Base-by-base conservation (phyloP, 2,888 invertebrate genomes). In the Ceraclea dissimilis region DNA sequence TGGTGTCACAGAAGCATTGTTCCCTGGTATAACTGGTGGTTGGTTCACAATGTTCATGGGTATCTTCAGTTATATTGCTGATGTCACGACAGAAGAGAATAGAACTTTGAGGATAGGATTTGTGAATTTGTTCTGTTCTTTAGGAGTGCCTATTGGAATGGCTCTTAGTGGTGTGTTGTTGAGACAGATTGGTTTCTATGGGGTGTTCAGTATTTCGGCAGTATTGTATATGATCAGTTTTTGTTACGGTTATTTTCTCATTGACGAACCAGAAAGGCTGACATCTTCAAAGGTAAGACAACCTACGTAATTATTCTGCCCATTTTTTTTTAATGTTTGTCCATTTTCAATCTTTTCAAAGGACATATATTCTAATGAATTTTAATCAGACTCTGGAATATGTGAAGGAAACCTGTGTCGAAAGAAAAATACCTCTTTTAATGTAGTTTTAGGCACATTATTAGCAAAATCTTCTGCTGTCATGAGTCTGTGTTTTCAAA, bases 1-100 rank as follows among this genome's bases (percentile, higher is more conserved):
- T 16, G 90, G 88, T 0, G 79, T 90, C 4, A 84, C 88, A 1
- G 90, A 90, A 70, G 88, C 88, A 1, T 78, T 90, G 62, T 90
- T 90, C 70, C 90, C 90, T 2, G 89, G 89, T 0, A 67, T 90
- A 6, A 88, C 89, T 1, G 88, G 90, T 10, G 90, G 90, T 8
- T 90, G 90, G 90, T 89, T 90, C 68, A 90, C 90, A 26, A 90
- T 90, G 90, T 85, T 91, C 65, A 90, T 91, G 90, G 90, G 90
- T 18, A 85, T 92, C 62, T 89, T 93, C 72, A 90, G 90, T 72
- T 93, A 93, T 68, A 86, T 94, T 58, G 90, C 86, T 1, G 92
- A 93, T 67, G 86, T 92, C 16, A 91, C 93, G 2, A 85, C 87
- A 2, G 83, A 88, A 61, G 86, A 91, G 69, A 87, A 86, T 64